Conservation (phyloP, 1,140 invertebrate genomes). For the Uloborus diversus region DNA sequence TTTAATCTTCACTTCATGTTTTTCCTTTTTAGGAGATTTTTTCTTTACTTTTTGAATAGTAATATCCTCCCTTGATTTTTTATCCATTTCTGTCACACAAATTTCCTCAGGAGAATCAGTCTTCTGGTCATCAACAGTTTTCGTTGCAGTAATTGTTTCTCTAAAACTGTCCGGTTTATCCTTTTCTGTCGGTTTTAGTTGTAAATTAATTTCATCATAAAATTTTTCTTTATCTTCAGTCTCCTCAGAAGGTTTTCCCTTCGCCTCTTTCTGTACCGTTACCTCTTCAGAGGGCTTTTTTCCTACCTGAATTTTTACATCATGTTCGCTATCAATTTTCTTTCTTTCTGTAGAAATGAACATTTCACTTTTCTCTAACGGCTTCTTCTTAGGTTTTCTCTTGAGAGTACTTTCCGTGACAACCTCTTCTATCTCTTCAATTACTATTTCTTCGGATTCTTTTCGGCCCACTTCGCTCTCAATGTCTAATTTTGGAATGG, state of each 20-base stretch:
- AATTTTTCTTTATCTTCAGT: background rate
- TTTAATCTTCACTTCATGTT: background rate
- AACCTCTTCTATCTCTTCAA: background rate
- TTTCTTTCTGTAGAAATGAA: no score
- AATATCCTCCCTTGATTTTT: background rate
- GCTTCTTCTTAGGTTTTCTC: slow-evolving; percentile 13
- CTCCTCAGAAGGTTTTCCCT: background rate
- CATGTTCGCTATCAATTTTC: background rate
- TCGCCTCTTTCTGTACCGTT: background rate
- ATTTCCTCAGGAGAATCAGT: no score
- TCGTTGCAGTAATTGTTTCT: no score
- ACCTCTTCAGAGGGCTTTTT: background rate
- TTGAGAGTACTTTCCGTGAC: background rate
- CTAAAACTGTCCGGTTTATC: no score
- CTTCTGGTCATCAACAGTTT: no score
- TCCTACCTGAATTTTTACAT: background rate
- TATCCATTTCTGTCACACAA: background rate
- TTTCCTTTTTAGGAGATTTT: background rate
- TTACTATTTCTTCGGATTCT: slow-evolving; percentile 13
- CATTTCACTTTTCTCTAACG: background rate
- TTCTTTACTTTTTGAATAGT: background rate
- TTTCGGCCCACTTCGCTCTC: background rate
- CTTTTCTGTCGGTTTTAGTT: no score
- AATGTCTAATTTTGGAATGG: background rate
- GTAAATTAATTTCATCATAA: no score